Percentiles rank a stretch among this genome's conserved stretches.
Conservation (phyloP, 1,140 invertebrate species). For the Drosophila tropicalis region DNA sequence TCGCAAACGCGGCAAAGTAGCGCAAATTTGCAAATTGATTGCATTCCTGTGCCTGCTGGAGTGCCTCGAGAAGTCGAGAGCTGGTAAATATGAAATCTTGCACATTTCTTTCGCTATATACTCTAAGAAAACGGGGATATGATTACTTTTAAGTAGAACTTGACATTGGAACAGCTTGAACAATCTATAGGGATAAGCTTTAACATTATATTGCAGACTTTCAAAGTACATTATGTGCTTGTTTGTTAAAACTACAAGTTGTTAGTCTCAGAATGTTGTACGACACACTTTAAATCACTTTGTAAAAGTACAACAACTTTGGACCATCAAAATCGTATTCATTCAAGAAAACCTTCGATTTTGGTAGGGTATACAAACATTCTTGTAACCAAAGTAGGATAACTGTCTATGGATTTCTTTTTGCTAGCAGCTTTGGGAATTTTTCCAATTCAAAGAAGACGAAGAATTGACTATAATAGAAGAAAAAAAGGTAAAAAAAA, state of each 20-base stretch:
- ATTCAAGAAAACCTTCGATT: neutral
- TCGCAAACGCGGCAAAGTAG: conserved; percentile 80
- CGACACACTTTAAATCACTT: too few relatives aligned
- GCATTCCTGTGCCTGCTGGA: conserved; percentile 74
- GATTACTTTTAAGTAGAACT: too few relatives aligned
- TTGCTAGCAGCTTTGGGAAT: neutral
- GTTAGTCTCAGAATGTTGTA: too few relatives aligned
- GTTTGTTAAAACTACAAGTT: too few relatives aligned
- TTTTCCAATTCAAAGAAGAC: conserved; percentile 11
- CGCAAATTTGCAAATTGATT: conserved; percentile 83
- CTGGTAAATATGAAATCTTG: conserved; percentile 44
- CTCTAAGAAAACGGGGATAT: neutral
- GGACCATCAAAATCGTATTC: too few relatives aligned
- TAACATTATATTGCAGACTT: too few relatives aligned
- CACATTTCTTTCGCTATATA: conserved; percentile 14
- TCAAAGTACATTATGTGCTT: too few relatives aligned
- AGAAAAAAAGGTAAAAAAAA: neutral
- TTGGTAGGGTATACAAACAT: neutral
- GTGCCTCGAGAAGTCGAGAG: conserved; percentile 19
- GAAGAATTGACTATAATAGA: neutral
- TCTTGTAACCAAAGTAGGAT: conserved; percentile 19
- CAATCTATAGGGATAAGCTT: too few relatives aligned
- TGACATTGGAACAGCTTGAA: too few relatives aligned
- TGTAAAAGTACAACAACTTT: too few relatives aligned
- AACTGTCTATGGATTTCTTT: conserved; percentile 29